Conservation (phyloP, 2,888 invertebrate genomes). For the Dryococelus australis region DNA sequence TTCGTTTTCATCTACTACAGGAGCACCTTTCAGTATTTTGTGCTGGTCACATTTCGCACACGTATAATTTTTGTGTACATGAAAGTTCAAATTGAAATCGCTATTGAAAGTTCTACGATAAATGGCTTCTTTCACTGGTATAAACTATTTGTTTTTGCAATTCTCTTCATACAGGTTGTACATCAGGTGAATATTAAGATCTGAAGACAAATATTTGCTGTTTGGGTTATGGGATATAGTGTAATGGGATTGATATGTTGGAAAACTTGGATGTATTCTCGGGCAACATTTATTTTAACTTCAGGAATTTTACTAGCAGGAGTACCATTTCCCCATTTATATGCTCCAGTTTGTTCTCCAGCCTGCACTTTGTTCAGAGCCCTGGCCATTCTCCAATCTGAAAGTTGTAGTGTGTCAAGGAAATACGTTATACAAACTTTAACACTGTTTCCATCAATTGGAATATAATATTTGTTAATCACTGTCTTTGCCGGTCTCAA, state of each 20-base stretch:
- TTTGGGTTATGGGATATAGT: constrained; percentile 31
- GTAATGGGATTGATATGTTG: constrained; percentile 30
- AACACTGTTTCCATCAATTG: neutral
- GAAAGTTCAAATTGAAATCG: constrained; percentile 32
- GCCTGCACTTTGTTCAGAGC: constrained; percentile 13
- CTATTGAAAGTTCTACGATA: constrained; percentile 29
- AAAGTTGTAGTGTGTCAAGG: constrained; percentile 21
- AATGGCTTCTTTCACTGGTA: constrained; percentile 27
- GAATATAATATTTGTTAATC: constrained; percentile 18
- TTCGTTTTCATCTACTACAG: constrained; percentile 6
- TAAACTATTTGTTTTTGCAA: neutral
- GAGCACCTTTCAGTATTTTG: neutral
- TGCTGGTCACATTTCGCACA: too few species aligned
- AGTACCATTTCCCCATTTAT: constrained; percentile 20
- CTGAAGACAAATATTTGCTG: constrained; percentile 26
- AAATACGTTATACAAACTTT: constrained; percentile 31
- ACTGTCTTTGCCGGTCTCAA: constrained; percentile 5
- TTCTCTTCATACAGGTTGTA: constrained; percentile 6
- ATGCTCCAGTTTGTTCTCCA: neutral
- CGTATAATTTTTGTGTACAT: neutral
- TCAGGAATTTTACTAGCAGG: constrained; percentile 25
- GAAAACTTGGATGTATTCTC: constrained; percentile 19
- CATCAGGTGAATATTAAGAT: constrained; percentile 22
- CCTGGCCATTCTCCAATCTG: constrained; percentile 28
- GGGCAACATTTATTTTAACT: neutral